Percentiles rank a stretch among this genome's conserved stretches.
phyloP scores from a whole-genome alignment of 2,113 vertebrate genomes.

The Carlito syrichta region DNA sequence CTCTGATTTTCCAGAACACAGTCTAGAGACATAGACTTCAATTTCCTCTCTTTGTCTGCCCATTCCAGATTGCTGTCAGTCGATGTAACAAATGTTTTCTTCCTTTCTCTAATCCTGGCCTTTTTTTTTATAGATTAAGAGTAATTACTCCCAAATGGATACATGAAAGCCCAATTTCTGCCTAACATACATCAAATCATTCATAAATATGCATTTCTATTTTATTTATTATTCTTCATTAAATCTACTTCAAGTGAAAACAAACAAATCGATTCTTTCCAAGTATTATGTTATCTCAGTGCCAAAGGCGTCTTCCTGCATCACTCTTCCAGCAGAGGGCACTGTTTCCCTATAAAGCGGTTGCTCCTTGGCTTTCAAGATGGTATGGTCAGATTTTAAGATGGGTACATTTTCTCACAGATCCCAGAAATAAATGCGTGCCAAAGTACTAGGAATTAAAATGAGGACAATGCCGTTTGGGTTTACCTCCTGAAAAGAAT shows the following conservation, averaged over 20 bases:
- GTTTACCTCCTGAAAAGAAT: neutral
- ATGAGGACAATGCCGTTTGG: neutral
- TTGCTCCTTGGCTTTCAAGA: neutral
- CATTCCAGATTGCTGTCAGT: constrained; percentile 51
- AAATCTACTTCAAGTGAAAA: constrained; percentile 75
- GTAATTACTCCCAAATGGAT: constrained; percentile 70
- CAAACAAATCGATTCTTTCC: constrained; percentile 29
- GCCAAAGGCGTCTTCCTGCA: neutral
- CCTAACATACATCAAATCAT: constrained; percentile 46
- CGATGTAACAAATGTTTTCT: constrained; percentile 49
- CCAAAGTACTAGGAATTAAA: neutral
- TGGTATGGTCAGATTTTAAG: neutral
- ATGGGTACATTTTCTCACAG: neutral
- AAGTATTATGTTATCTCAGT: neutral
- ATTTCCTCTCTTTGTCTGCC: constrained; percentile 23
- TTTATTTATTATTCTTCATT: constrained; percentile 78
- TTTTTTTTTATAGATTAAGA: constrained; percentile 53
- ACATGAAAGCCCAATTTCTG: constrained; percentile 59
- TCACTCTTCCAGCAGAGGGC: constrained; percentile 81
- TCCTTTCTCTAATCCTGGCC: constrained; percentile 55
- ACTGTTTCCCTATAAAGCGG: constrained; percentile 78
- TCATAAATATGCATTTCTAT: constrained; percentile 56
- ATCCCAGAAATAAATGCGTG: neutral
- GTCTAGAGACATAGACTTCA: constrained; percentile 50
- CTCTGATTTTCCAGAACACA: constrained; percentile 7